Evolutionary conservation across 2,888 invertebrate genomes (phyloP).

Genomic region (Thyatira batis): DNA sequence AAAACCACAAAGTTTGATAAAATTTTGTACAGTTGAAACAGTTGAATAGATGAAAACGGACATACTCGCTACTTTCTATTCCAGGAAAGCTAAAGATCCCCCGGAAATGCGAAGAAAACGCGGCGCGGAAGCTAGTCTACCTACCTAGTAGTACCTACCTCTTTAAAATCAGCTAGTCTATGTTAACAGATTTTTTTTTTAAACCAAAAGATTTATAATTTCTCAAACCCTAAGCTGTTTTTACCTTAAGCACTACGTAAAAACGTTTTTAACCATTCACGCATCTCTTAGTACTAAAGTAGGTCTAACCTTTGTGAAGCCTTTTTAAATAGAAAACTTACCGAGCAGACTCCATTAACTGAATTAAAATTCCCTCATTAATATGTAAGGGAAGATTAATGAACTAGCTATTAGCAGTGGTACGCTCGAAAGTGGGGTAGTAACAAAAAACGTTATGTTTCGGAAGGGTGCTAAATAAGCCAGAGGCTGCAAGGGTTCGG

Average conservation of each 20-base stretch:
- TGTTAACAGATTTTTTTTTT: no score
- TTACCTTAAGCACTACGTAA: neutral
- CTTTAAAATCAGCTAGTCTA: no score
- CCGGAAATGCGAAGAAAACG: no score
- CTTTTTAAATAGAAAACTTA: constrained; percentile 39
- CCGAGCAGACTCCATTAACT: constrained; percentile 43
- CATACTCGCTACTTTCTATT: no score
- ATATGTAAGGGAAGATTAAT: constrained; percentile 48
- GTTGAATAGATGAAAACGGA: no score
- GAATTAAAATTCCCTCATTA: constrained; percentile 48
- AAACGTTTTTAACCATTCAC: neutral
- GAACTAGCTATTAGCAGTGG: constrained; percentile 34
- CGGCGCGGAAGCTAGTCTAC: no score
- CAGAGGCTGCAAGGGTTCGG: neutral
- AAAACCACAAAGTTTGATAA: no score
- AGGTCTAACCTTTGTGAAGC: constrained; percentile 9
- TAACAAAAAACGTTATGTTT: constrained; percentile 21
- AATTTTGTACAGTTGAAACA: no score
- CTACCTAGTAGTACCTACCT: no score
- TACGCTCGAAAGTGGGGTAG: constrained; percentile 13
- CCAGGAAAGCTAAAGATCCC: no score
- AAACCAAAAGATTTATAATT: no score
- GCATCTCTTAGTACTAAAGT: neutral
- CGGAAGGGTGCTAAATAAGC: neutral
- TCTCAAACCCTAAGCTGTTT: no score